Base-by-base conservation (phyloP, 23 tunicate genomes). In the Clavelina lepadiformis region DNA sequence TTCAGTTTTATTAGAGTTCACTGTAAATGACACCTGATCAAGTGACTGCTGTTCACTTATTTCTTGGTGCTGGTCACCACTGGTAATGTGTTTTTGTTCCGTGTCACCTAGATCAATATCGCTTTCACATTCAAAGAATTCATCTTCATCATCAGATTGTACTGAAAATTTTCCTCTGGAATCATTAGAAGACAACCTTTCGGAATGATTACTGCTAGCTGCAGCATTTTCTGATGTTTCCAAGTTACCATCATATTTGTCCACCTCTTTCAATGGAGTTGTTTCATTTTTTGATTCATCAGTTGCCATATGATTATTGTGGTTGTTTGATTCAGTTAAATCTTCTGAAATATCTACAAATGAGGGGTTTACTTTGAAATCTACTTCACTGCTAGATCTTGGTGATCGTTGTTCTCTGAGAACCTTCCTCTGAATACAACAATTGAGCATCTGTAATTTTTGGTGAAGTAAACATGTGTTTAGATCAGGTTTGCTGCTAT, bases 401-500 rank as follows among this genome's bases (percentile, higher is more conserved):
- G 24, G 15, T 7, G 31, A 11, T 1, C 63, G 30, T 2, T 46
- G 41, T 63, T 74, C 81, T 13, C 97, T 62, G 29, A 38, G 46
- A 15, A 0, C 63, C 38, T 81, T 81, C 22, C 73, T 47, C 38
- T 53, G 38, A 34, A 89, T 74, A 51, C 97, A 89, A 44, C 83
- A 89, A 51, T 89, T 89, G 33, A 89, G 74, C 89, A 89, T 81
- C 31, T 89, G 97, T 49, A 89, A 64, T 49, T 89, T 89, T 31
- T 89, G 97, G 63, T 89, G 88, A 26, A 89, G 56, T 3, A 89
- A 56, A 44, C 83, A 89, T 19, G 85, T 74, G 29, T 79, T 61
- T 4, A 76, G 49, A 69, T 89, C 97, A 0, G 89, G 89, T 5
- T 46, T 55, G 19, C 38, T 55, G 0, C 35, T 31, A 4, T 53